These are phyloP conservation scores for Agrochola circellaris DNA, from an alignment of 2,888 invertebrate genomes.

Conservation along the genomic window DNA sequence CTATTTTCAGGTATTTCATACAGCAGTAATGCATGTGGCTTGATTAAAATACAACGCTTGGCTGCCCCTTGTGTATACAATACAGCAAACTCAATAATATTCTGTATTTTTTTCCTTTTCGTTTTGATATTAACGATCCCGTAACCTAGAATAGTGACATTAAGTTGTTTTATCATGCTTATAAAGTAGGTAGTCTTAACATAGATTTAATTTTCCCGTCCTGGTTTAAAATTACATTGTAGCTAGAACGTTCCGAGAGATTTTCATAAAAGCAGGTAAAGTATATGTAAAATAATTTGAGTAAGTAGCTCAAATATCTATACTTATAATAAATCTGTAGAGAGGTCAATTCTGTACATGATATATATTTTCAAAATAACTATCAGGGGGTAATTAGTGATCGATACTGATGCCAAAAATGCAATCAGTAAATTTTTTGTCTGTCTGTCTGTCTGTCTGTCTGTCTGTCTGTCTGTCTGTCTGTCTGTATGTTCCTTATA, in stretches of 20 bases:
- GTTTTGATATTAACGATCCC: not conserved
- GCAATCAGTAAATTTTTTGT: too few species aligned
- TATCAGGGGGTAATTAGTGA: too few species aligned
- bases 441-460: too few species aligned
- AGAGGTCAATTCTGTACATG: too few species aligned
- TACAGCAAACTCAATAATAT: slow-evolving; percentile 18
- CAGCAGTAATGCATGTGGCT: slow-evolving; percentile 17
- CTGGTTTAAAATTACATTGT: slow-evolving; percentile 11
- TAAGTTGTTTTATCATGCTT: not conserved
- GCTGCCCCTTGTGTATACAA: slow-evolving; percentile 3
- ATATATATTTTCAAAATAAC: too few species aligned
- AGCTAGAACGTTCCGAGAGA: not conserved
- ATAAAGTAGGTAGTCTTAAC: not conserved
- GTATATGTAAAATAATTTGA: not conserved
- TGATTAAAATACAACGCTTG: slow-evolving; percentile 48
- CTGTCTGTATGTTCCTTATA: too few species aligned
- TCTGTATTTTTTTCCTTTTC: too few species aligned
- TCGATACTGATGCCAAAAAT: too few species aligned
- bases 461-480: too few species aligned
- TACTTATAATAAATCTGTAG: too few species aligned
- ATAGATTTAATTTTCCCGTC: slow-evolving; percentile 22
- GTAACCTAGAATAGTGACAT: not conserved
- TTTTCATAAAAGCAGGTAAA: not conserved
- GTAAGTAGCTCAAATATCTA: slow-evolving; percentile 3
- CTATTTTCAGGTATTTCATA: slow-evolving; percentile 27